Conservation (phyloP, 2,888 invertebrate species). For the Clivina fossor region DNA sequence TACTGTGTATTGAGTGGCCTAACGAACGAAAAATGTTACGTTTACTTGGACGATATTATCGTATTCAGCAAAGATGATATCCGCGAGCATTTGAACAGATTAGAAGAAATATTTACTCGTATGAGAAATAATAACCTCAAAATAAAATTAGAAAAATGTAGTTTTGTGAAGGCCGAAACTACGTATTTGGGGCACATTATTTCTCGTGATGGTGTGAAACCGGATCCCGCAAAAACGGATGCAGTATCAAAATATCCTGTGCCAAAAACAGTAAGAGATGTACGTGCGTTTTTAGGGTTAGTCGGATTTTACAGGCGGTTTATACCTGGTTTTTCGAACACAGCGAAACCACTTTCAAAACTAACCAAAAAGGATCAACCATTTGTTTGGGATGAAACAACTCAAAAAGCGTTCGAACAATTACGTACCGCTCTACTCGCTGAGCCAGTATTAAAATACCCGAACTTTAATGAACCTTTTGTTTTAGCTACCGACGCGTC, state of each 20-base stretch:
- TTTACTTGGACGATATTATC: conserved; percentile 38
- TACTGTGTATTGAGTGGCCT: conserved; percentile 41
- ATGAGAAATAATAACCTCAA: conserved; percentile 27
- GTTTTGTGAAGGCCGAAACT: conserved; percentile 28
- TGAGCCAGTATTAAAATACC: conserved; percentile 5
- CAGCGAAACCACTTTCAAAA: conserved; percentile 33
- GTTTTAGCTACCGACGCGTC: conserved; percentile 18
- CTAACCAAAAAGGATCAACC: conserved; percentile 12
- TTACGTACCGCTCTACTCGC: not conserved
- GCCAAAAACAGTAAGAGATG: conserved; percentile 36
- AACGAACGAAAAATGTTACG: conserved; percentile 32
- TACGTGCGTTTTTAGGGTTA: conserved; percentile 38
- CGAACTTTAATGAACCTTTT: conserved; percentile 16
- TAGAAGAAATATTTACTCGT: conserved; percentile 14
- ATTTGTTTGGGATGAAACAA: not conserved
- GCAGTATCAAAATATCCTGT: conserved; percentile 34
- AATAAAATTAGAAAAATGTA: conserved; percentile 37
- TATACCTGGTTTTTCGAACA: conserved; percentile 36
- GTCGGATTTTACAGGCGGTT: conserved; percentile 39
- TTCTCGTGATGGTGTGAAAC: conserved; percentile 33
- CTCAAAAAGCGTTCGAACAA: conserved; percentile 12
- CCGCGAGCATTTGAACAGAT: conserved; percentile 16
- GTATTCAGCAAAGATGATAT: conserved; percentile 23
- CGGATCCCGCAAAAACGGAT: conserved; percentile 33
- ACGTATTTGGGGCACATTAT: conserved; percentile 37